These are phyloP conservation scores for Mustela lutreola DNA, from an alignment of 2,113 vertebrate genomes.

Conservation along the genomic window DNA sequence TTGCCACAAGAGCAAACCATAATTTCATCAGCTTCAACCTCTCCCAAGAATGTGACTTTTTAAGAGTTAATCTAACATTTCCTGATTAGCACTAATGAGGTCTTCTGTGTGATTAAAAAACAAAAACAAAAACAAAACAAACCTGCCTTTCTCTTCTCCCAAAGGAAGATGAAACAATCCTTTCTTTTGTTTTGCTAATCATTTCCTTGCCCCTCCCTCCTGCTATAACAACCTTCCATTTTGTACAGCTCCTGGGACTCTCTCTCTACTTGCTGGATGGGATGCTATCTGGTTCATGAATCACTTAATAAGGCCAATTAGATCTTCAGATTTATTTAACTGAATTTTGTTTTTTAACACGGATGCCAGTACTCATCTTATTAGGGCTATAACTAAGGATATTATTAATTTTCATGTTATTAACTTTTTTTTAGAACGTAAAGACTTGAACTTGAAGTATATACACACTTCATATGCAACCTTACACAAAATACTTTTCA, in stretches of 20 bases:
- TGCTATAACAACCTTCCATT: neutral
- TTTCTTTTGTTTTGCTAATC: neutral
- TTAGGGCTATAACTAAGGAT: conserved; percentile 35
- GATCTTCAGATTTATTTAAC: neutral
- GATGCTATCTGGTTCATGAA: neutral
- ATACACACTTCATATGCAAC: conserved; percentile 79
- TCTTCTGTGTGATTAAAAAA: neutral
- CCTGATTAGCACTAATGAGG: neutral
- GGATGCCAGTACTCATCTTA: neutral
- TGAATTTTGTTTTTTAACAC: neutral
- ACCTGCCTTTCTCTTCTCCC: neutral
- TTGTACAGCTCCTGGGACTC: neutral
- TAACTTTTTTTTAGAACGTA: conserved; percentile 68
- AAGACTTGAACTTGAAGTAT: conserved; percentile 83
- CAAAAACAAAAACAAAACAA: neutral
- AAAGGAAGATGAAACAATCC: neutral
- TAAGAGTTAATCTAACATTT: neutral
- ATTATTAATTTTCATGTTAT: conserved; percentile 34
- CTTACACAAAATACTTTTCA: conserved; percentile 71
- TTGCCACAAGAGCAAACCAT: neutral
- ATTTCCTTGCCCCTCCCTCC: neutral
- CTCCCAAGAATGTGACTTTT: neutral
- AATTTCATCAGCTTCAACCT: neutral
- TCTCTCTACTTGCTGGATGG: neutral
- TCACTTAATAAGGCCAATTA: neutral